phyloP scores from a whole-genome alignment of 2,797 vertebrate genomes.

The Periparus ater region DNA sequence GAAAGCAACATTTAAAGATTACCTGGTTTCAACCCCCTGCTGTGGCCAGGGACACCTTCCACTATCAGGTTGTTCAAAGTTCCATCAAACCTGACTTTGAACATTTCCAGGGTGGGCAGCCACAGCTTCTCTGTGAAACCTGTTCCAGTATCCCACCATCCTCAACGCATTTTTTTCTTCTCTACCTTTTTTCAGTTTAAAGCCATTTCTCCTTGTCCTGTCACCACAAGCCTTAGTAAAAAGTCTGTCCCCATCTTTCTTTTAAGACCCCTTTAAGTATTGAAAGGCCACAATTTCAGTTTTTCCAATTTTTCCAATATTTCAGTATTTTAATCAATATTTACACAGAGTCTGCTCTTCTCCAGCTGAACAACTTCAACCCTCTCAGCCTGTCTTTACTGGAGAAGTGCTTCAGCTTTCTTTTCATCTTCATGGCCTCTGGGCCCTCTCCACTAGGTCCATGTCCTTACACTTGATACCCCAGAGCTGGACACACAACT shows the following conservation, averaged over 20 bases:
- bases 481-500: neutral
- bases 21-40: neutral
- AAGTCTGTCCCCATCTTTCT: neutral
- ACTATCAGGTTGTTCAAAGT: neutral
- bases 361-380: neutral
- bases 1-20: neutral
- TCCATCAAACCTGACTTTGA: neutral
- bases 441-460: neutral
- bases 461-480: neutral
- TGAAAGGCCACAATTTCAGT: neutral
- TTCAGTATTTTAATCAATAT: too few relatives aligned
- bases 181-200: neutral
- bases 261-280: neutral
- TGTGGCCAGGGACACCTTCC: neutral
- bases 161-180: accelerated
- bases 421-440: neutral
- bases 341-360: neutral
- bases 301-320: too few relatives aligned
- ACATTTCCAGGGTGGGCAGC: neutral
- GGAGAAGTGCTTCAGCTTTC: neutral
- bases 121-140: neutral
- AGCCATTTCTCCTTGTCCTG: neutral
- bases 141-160: neutral
- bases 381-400: neutral
- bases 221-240: neutral